phyloP scores from a whole-genome alignment of 2,113 vertebrate genomes.

The Notothenia coriiceps region DNA sequence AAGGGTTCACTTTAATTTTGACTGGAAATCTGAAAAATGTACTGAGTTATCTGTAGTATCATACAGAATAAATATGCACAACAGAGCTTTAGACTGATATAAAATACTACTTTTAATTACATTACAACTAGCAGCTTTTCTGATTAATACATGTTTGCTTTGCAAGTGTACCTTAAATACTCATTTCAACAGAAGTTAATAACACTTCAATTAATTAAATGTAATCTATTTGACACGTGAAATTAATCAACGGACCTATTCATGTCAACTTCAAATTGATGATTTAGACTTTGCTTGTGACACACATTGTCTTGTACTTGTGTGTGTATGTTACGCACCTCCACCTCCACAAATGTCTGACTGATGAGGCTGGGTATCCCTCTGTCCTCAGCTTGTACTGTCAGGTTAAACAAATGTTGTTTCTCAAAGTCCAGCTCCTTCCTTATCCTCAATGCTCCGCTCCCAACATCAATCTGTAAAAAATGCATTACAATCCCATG shows the following conservation, averaged over 20 bases:
- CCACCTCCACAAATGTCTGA: constrained; percentile 92
- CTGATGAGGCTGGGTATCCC: constrained; percentile 89
- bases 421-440: constrained; percentile 95
- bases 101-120: background rate
- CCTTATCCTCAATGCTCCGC: constrained; percentile 89
- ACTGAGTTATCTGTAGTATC: background rate
- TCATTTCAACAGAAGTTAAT: background rate
- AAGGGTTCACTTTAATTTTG: constrained; percentile 14
- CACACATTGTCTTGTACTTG: background rate
- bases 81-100: background rate
- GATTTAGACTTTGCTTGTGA: constrained; percentile 5
- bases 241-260: constrained; percentile 8
- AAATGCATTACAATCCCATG: constrained; percentile 41
- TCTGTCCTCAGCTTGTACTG: constrained; percentile 91
- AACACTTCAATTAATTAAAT: background rate
- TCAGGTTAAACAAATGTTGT: constrained; percentile 95
- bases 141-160: constrained; percentile 1
- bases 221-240: background rate
- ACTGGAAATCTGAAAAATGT: background rate
- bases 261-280: constrained; percentile 2
- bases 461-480: constrained; percentile 86
- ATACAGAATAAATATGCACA: background rate
- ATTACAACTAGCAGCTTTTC: constrained; percentile 3
- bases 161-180: background rate
- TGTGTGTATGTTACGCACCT: constrained; percentile 71